Percentiles rank a stretch among this genome's conserved stretches.
phyloP scores from a whole-genome alignment of 2,113 vertebrate genomes.

The Epinephelus lanceolatus region DNA sequence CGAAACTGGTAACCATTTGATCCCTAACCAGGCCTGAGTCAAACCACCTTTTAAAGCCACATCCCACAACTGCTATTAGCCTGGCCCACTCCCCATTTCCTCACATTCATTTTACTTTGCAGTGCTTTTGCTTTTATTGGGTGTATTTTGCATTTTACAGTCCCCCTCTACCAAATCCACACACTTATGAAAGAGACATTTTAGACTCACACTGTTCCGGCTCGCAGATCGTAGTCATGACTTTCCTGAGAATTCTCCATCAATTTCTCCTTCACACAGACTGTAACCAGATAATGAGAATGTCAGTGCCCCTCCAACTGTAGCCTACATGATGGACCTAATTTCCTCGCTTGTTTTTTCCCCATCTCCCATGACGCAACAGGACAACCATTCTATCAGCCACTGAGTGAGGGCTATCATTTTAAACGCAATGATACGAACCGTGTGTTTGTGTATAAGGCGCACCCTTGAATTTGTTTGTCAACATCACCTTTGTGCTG shows the following conservation, averaged over 20 bases:
- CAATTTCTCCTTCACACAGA: constrained; percentile 28
- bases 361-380: constrained; percentile 47
- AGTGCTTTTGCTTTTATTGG: background rate
- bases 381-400: constrained; percentile 7
- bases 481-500: background rate
- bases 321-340: constrained; percentile 62
- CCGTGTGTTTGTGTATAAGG: background rate
- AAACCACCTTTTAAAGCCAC: too few relatives aligned
- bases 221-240: constrained; percentile 33
- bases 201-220: background rate
- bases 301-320: constrained; percentile 67
- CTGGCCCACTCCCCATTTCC: too few relatives aligned
- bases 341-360: constrained; percentile 36
- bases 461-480: background rate
- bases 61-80: too few relatives aligned
- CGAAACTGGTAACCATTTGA: too few relatives aligned
- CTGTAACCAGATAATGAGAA: constrained; percentile 57
- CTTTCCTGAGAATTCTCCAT: constrained; percentile 38
- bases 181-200: constrained; percentile 10
- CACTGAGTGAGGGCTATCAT: constrained; percentile 3
- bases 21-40: too few relatives aligned
- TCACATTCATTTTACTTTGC: too few relatives aligned
- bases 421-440: constrained; percentile 12
- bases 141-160: constrained; percentile 16
- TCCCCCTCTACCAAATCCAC: background rate